Conservation (phyloP, 2,113 vertebrate genomes). For the Platysteira castanea region DNA sequence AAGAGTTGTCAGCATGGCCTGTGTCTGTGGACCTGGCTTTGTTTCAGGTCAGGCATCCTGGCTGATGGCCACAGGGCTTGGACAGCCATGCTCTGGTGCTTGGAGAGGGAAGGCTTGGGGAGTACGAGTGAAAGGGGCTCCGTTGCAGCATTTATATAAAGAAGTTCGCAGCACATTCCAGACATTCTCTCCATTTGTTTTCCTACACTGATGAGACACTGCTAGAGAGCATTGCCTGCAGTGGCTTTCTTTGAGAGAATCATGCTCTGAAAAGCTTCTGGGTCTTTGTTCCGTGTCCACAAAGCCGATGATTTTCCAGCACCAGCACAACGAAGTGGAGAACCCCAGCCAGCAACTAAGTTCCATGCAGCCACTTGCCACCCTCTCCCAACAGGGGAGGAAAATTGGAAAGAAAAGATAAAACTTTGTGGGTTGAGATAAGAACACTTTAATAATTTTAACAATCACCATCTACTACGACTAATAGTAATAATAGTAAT, state of each 20-base stretch:
- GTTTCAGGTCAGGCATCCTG: background rate
- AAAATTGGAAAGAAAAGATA: no score
- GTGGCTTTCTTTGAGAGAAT: background rate
- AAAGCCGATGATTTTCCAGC: no score
- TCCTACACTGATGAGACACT: background rate
- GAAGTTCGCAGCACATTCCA: background rate
- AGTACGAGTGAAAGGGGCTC: no score
- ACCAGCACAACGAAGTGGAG: no score
- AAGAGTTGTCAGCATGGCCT: background rate
- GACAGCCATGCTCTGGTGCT: background rate
- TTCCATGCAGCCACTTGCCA: no score
- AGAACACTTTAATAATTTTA: background rate
- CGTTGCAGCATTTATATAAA: background rate
- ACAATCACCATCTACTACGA: no score
- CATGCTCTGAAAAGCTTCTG: no score
- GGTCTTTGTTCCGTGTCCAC: no score
- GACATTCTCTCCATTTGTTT: background rate
- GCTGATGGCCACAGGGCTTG: background rate
- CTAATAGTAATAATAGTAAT: no score
- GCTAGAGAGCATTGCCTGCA: background rate
- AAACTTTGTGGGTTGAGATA: background rate
- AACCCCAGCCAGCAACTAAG: no score
- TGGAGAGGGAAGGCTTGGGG: background rate
- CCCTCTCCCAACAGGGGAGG: no score
- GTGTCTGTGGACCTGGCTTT: background rate